phyloP scores from a whole-genome alignment of 2,113 vertebrate species.

The Camelus dromedarius region DNA sequence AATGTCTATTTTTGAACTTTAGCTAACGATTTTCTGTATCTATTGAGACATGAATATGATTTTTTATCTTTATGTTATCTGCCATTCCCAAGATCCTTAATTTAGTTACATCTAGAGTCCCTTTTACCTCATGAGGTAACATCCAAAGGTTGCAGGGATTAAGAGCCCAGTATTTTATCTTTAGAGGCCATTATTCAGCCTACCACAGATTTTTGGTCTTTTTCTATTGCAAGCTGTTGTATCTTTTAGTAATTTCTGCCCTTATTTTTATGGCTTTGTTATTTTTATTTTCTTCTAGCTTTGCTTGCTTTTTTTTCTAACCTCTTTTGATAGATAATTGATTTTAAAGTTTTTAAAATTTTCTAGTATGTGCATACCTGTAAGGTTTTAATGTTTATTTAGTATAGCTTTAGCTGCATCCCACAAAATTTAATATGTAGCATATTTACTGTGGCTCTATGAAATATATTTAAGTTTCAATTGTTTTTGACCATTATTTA shows the following conservation, averaged over 20 bases:
- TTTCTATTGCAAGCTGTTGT: not conserved
- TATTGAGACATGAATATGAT: not conserved
- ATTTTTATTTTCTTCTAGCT: not conserved
- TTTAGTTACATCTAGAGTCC: not conserved
- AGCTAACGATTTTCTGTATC: not conserved
- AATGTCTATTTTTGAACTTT: not conserved
- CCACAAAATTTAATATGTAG: not conserved
- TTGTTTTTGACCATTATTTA: not conserved
- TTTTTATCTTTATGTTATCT: constrained; percentile 9
- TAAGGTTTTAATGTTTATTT: not conserved
- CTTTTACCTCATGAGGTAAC: not conserved
- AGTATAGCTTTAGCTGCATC: not conserved
- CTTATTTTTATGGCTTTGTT: not conserved
- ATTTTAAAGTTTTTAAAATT: not conserved
- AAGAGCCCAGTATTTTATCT: not conserved
- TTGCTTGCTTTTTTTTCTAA: not conserved
- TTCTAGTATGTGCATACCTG: not conserved
- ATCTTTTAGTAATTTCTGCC: not conserved
- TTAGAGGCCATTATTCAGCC: not conserved
- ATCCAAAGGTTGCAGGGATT: not conserved
- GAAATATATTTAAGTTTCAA: constrained; percentile 37
- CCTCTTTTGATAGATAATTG: not conserved
- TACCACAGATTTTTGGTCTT: not conserved
- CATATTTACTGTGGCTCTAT: not conserved
- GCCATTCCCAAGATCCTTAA: not conserved